phyloP scores from a whole-genome alignment of 1,140 invertebrate species.

The Drosophila punjabiensis region DNA sequence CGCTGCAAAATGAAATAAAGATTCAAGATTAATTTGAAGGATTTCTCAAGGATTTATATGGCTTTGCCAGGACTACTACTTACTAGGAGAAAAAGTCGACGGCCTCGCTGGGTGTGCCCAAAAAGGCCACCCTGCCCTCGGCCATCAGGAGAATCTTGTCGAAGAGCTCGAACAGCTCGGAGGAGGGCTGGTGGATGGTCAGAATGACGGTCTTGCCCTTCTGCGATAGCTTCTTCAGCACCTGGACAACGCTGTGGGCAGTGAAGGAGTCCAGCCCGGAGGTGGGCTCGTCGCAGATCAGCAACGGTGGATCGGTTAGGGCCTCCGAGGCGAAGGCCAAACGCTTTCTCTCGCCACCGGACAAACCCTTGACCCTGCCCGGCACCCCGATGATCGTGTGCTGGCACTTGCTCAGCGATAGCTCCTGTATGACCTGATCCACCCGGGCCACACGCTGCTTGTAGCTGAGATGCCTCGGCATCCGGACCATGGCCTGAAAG shows the following conservation, averaged over 20 bases:
- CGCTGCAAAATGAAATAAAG: conserved; percentile 85
- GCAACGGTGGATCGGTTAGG: conserved; percentile 96
- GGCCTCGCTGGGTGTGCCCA: conserved; percentile 93
- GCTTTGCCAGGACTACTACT: conserved; percentile 69
- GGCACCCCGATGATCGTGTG: conserved; percentile 95
- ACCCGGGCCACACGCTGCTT: conserved; percentile 92
- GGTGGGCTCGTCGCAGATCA: conserved; percentile 99
- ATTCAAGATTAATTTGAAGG: neutral
- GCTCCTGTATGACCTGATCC: conserved; percentile 91
- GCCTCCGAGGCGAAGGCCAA: conserved; percentile 98
- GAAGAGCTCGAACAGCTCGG: conserved; percentile 96
- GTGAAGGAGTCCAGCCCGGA: conserved; percentile 94
- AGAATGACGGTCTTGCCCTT: conserved; percentile 96
- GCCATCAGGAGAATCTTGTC: conserved; percentile 96
- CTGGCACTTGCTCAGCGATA: conserved; percentile 94
- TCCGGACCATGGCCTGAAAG: conserved; percentile 96
- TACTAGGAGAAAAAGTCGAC: conserved; percentile 93
- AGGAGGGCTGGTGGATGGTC: conserved; percentile 98
- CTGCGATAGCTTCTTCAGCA: conserved; percentile 91
- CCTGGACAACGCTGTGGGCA: conserved; percentile 95
- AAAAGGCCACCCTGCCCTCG: conserved; percentile 95
- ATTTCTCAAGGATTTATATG: neutral
- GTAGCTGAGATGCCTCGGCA: conserved; percentile 93
- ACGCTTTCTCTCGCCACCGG: conserved; percentile 97
- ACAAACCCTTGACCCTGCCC: conserved; percentile 95